phyloP scores from a whole-genome alignment of 2,888 invertebrate species.

The Eulithis testata region DNA sequence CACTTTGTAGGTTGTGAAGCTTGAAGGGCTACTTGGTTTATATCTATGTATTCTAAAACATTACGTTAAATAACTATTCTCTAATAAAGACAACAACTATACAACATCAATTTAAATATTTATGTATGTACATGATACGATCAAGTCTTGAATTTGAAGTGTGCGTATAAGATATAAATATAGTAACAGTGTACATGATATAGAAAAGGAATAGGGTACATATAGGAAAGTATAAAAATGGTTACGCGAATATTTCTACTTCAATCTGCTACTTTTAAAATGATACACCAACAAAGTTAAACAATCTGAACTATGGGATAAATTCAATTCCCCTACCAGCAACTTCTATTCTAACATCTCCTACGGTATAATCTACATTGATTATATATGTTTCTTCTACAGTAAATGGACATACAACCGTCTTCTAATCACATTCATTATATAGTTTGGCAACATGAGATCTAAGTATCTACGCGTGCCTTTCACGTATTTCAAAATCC shows the following conservation, averaged over 20 bases:
- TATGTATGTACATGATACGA: slow-evolving; percentile 68
- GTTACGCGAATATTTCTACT: slow-evolving; percentile 43
- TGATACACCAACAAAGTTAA: slow-evolving; percentile 48
- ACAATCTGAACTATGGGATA: slow-evolving; percentile 63
- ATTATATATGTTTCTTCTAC: slow-evolving; percentile 66
- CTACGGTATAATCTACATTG: slow-evolving; percentile 51
- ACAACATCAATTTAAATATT: slow-evolving; percentile 63
- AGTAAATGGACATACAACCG: slow-evolving; percentile 82
- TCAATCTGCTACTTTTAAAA: slow-evolving; percentile 44
- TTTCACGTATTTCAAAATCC: slow-evolving; percentile 35
- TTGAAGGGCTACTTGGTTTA: slow-evolving; percentile 14
- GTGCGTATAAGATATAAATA: slow-evolving; percentile 66
- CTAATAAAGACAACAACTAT: slow-evolving; percentile 68
- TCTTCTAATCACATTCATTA: slow-evolving; percentile 68
- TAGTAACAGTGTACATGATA: slow-evolving; percentile 41
- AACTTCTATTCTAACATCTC: slow-evolving; percentile 42
- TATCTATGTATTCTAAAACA: slow-evolving; percentile 1
- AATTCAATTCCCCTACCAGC: slow-evolving; percentile 54
- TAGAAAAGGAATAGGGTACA: slow-evolving; percentile 34
- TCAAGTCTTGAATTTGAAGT: slow-evolving; percentile 79
- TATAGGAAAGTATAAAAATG: slow-evolving; percentile 47
- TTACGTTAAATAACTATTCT: slow-evolving; percentile 42
- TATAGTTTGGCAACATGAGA: slow-evolving; percentile 77
- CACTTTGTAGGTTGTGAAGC: not conserved
- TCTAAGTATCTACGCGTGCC: slow-evolving; percentile 32